Evolutionary conservation across 92 coral and sea anemone species (phyloP), one percentile per base, ranked within the genome.

Genomic region (Porites rus): DNA sequence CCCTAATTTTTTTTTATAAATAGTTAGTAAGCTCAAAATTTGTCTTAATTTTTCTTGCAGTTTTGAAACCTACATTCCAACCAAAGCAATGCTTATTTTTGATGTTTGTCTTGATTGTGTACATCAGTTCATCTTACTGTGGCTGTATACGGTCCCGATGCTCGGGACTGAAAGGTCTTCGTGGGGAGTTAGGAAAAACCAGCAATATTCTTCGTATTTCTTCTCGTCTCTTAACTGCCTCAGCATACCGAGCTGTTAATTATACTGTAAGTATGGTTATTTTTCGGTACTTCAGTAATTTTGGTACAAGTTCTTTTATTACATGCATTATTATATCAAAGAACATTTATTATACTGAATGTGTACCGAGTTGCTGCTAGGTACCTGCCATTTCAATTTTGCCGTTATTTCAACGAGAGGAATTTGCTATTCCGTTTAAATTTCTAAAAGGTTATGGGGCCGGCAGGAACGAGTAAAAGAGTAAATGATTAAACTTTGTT

Each of bases 141-240:
- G 16, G 77, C n/a, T 74, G 77, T n/a, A 53, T 24, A 20, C 61
- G 77, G 62, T 22, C 43, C 52, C 77, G 77, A 52, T 74, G 77
- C 60, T 74, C 77, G 38, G 77, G 77, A 52, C 51, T 2, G 0
- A 2, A 12, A 60, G 77, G 61, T 5, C 77, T 74, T 31, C 61
- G 61, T 20, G 61, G 77, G 31, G 77, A 51, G n/a, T 74, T 74
- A 0, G 31, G 28, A 51, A 19, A 20, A 0, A 74, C 21, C 4
- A 50, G 52, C 17, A 7, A 3, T 8, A 25, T 14, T 19, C 63
- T 74, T 11, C 4, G 19, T 51, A 8, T 10, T 10, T 51, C 77
- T n/a, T 74, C 77, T 7, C 28, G 38, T 20, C 62, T 19, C 59
- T 38, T 74, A 18, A n/a, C 77, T 74, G 31, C 31, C 38, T 51